These are phyloP conservation scores for Shargacucullia verbasci DNA, from an alignment of 2,888 invertebrate species.

Conservation along the genomic window DNA sequence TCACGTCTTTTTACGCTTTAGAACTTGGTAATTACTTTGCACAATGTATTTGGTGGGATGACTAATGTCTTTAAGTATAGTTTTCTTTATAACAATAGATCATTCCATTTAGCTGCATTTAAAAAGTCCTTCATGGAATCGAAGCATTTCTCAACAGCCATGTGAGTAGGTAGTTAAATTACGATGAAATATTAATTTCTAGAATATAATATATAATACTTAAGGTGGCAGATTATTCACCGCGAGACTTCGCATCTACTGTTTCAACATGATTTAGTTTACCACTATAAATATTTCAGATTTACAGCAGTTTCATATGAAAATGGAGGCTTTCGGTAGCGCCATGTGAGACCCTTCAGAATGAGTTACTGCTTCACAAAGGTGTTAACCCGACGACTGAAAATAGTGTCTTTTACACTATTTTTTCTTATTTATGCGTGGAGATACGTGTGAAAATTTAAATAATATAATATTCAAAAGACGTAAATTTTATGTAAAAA, in stretches of 20 bases:
- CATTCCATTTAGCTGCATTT: too few species aligned
- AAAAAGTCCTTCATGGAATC: too few species aligned
- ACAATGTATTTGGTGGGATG: too few species aligned
- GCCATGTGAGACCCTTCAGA: conserved; percentile 21
- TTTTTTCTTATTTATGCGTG: too few species aligned
- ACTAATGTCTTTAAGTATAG: background rate
- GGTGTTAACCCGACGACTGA: conserved; percentile 23
- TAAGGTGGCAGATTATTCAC: background rate
- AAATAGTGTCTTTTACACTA: conserved; percentile 7
- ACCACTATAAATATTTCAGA: conserved; percentile 47
- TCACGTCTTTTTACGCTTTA: too few species aligned
- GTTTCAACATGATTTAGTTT: conserved; percentile 28
- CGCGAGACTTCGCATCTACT: conserved; percentile 15
- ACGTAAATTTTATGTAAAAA: too few species aligned
- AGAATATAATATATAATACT: conserved; percentile 11
- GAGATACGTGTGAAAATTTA: too few species aligned
- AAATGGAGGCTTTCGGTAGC: conserved; percentile 27
- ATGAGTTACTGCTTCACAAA: conserved; percentile 23
- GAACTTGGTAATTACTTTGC: too few species aligned
- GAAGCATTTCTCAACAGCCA: too few species aligned
- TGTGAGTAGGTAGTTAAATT: too few species aligned
- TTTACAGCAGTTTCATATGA: conserved; percentile 48
- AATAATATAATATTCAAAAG: too few species aligned
- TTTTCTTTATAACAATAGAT: background rate
- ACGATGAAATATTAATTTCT: background rate